A percentile compares a stretch with the other conserved stretches of the same genome.
Conservation (phyloP, 1,140 invertebrate species). For the Brachionus asplanchnoidis region DNA sequence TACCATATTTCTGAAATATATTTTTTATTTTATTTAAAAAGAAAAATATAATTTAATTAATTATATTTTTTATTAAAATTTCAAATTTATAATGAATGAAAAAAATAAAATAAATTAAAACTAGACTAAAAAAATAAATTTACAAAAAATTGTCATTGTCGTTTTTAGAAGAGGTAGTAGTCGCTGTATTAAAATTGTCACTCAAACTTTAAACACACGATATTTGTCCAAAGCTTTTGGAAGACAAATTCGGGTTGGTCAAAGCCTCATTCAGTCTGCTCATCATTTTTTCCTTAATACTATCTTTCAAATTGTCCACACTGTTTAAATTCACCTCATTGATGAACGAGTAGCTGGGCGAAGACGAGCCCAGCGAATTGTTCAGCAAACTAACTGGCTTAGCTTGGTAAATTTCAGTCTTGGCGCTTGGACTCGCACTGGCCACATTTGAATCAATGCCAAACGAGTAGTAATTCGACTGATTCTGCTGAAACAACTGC, state of each 20-base stretch:
- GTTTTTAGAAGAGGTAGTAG: not conserved
- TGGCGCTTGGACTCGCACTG: not conserved
- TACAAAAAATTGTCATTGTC: not conserved
- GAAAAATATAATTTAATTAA: too few relatives aligned
- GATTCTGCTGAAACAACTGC: not conserved
- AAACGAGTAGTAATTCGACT: not conserved
- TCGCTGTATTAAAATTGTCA: not conserved
- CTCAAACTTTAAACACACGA: not conserved
- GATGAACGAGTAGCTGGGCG: not conserved
- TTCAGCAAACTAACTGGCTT: slow-evolving; percentile 31
- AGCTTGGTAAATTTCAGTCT: not conserved
- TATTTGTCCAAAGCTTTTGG: slow-evolving; percentile 14
- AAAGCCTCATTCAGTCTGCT: not conserved
- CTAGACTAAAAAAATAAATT: not conserved
- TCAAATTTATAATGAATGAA: not conserved
- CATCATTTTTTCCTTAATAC: slow-evolving; percentile 36
- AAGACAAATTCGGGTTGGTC: not conserved
- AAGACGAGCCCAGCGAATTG: not conserved
- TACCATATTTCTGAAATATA: too few relatives aligned
- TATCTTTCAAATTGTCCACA: slow-evolving; percentile 24
- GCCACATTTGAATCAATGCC: not conserved
- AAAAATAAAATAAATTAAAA: not conserved
- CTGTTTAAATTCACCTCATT: slow-evolving; percentile 35
- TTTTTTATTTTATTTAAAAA: too few relatives aligned
- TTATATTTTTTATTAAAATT: not conserved